Evolutionary conservation across 1,140 invertebrate genomes (phyloP).

Genomic region (Leptinotarsa undecemlineata): DNA sequence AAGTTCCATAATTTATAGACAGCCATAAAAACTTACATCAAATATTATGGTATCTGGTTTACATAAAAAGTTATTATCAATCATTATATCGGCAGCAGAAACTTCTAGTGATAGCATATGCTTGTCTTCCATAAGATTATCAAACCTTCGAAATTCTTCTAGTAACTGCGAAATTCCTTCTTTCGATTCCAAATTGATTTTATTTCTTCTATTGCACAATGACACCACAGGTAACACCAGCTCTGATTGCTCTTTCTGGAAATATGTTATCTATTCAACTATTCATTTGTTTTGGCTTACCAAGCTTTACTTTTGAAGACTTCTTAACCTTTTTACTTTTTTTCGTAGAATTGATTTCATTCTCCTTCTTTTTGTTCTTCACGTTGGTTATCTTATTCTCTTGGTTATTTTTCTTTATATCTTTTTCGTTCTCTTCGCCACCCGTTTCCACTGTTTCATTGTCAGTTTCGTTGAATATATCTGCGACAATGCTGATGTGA

Average conservation of each 20-base stretch:
- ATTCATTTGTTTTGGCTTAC: not conserved
- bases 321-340: slow-evolving; percentile 3
- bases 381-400: slow-evolving; percentile 3
- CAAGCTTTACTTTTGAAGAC: not conserved
- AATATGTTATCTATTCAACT: slow-evolving; percentile 4
- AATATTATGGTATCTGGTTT: slow-evolving; percentile 20
- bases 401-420: slow-evolving; percentile 21
- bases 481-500: too few species aligned
- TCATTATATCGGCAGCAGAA: not conserved
- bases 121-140: slow-evolving; percentile 28
- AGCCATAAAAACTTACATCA: not conserved
- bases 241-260: slow-evolving; percentile 9
- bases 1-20: too few species aligned
- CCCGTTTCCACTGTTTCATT: too few species aligned
- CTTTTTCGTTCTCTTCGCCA: not conserved
- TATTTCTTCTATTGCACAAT: slow-evolving; percentile 26
- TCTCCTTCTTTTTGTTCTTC: slow-evolving; percentile 15
- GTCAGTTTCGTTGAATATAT: too few species aligned
- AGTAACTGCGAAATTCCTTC: slow-evolving; percentile 25
- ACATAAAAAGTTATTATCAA: slow-evolving; percentile 11
- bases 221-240: slow-evolving; percentile 23
- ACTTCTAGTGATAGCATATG: slow-evolving; percentile 1
- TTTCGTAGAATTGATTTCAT: slow-evolving; percentile 19
- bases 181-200: slow-evolving; percentile 5
- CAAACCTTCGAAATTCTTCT: slow-evolving; percentile 32